These are phyloP conservation scores for Homarus gammarus DNA, from an alignment of 2,888 invertebrate species.

Conservation along the genomic window DNA sequence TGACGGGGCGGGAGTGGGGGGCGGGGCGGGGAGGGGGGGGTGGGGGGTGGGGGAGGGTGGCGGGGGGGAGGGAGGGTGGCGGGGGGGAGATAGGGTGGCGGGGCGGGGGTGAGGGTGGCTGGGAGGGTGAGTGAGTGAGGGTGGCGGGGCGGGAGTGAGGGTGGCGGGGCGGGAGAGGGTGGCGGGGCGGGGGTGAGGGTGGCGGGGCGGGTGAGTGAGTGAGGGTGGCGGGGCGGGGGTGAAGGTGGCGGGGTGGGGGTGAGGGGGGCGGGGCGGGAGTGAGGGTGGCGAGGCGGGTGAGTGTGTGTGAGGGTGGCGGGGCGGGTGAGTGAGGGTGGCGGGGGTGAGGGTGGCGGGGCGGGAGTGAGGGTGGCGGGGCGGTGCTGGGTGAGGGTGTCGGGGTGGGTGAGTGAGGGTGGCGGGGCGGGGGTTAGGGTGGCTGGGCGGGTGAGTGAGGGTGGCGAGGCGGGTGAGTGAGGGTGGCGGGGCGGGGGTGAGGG, in stretches of 20 bases:
- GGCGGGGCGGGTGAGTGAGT: too few species aligned
- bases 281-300: not conserved
- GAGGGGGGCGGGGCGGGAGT: not conserved
- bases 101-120: too few species aligned
- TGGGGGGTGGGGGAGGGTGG: too few species aligned
- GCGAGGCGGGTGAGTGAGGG: not conserved
- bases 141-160: too few species aligned
- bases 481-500: not conserved
- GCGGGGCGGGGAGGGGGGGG: too few species aligned
- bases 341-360: not conserved
- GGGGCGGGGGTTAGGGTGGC: not conserved
- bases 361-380: not conserved
- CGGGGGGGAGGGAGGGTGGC: too few species aligned
- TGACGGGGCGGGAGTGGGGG: slow-evolving; percentile 6
- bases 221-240: too few species aligned
- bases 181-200: too few species aligned
- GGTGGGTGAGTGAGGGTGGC: not conserved
- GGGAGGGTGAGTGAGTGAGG: too few species aligned
- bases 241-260: too few species aligned
- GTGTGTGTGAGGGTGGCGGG: slow-evolving; percentile 16
- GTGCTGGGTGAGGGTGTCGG: not conserved
- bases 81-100: too few species aligned
- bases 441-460: not conserved
- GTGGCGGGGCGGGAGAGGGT: too few species aligned
- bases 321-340: slow-evolving; percentile 15